Conservation (phyloP, 2,888 invertebrate genomes). For the Pimpla rufipes region DNA sequence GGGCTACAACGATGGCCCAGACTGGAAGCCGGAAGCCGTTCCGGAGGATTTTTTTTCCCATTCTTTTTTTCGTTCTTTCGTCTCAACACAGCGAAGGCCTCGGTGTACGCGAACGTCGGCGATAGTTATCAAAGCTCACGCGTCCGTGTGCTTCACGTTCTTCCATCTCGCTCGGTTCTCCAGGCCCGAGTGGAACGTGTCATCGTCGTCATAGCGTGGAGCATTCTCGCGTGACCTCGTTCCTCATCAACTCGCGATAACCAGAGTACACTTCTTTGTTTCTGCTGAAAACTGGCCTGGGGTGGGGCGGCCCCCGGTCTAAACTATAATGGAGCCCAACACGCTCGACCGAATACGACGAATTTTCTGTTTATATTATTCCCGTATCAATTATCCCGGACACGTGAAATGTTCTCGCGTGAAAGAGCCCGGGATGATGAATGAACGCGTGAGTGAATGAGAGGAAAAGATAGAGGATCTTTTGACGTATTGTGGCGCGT, state of each 20-base stretch:
- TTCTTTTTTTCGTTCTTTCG: background rate
- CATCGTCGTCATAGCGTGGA: conserved; percentile 29
- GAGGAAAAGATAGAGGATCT: conserved; percentile 41
- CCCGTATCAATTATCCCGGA: conserved; percentile 9
- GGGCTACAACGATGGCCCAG: conserved; percentile 24
- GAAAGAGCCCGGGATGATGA: conserved; percentile 24
- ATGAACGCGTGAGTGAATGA: conserved; percentile 26
- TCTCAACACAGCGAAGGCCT: background rate
- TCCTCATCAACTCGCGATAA: conserved; percentile 59
- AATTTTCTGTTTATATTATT: background rate
- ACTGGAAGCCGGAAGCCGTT: conserved; percentile 42
- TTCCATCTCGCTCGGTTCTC: background rate
- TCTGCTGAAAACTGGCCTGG: conserved; percentile 32
- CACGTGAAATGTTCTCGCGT: conserved; percentile 15
- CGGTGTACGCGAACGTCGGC: background rate
- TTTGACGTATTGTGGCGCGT: conserved; percentile 27
- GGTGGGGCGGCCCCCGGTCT: background rate
- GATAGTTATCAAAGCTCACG: conserved; percentile 25
- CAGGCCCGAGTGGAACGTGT: background rate
- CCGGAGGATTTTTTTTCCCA: conserved; percentile 22
- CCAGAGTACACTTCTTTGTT: conserved; percentile 58
- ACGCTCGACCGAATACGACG: background rate
- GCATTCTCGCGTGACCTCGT: conserved; percentile 61
- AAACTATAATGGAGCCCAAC: conserved; percentile 4
- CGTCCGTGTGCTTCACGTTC: background rate